phyloP scores from a whole-genome alignment of 1,140 invertebrate genomes.

The Microplitis demolitor region DNA sequence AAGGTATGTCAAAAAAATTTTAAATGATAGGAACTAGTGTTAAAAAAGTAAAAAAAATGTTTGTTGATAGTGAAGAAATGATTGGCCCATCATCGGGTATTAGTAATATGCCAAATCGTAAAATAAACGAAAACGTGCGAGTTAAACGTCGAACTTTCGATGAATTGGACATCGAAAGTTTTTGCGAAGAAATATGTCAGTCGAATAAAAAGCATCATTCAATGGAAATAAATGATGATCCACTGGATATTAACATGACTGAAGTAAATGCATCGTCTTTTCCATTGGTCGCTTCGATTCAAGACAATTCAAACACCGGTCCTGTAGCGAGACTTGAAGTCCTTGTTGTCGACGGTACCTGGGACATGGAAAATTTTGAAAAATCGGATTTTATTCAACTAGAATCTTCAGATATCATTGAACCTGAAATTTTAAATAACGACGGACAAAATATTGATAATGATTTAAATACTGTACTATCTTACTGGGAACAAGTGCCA shows the following conservation, averaged over 20 bases:
- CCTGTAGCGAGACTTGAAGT: constrained; percentile 53
- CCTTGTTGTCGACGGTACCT: constrained; percentile 55
- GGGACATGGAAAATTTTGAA: constrained; percentile 37
- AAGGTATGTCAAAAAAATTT: neutral
- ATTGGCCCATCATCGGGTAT: constrained; percentile 53
- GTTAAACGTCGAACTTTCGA: constrained; percentile 49
- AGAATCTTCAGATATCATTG: constrained; percentile 1
- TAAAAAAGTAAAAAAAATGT: constrained; percentile 4
- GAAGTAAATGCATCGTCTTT: constrained; percentile 2
- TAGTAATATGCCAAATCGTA: constrained; percentile 32
- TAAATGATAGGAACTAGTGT: neutral
- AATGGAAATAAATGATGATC: constrained; percentile 25
- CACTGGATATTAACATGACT: constrained; percentile 14
- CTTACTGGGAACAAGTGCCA: constrained; percentile 27
- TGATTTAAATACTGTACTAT: constrained; percentile 28
- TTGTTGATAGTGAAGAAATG: constrained; percentile 38
- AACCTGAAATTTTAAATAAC: neutral
- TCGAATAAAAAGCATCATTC: constrained; percentile 45
- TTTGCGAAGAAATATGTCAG: constrained; percentile 53
- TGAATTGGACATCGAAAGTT: constrained; percentile 52
- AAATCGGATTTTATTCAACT: constrained; percentile 29
- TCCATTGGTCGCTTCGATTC: constrained; percentile 4
- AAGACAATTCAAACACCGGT: constrained; percentile 34
- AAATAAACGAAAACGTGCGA: constrained; percentile 30
- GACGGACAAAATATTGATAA: constrained; percentile 22